Evolutionary conservation across 2,797 vertebrate genomes (phyloP).

Genomic region (Ctenopoma multispine): DNA sequence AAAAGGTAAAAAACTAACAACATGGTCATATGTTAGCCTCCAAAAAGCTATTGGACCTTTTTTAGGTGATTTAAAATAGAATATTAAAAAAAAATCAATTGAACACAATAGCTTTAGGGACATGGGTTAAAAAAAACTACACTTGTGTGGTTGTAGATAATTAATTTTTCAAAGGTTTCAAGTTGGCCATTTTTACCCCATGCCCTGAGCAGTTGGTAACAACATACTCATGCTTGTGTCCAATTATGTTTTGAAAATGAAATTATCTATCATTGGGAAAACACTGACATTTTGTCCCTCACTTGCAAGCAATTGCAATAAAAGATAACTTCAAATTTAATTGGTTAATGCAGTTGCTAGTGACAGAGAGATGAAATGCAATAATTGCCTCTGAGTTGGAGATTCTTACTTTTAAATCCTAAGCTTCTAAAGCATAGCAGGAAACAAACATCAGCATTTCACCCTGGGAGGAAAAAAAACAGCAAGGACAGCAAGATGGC

Average conservation of each 20-base stretch:
- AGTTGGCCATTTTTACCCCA: slow-evolving; percentile 40
- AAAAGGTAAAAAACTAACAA: too few species aligned
- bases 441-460: slow-evolving; percentile 82
- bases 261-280: slow-evolving; percentile 63
- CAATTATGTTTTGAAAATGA: slow-evolving; percentile 70
- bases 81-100: slow-evolving; percentile 25
- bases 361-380: slow-evolving; percentile 50
- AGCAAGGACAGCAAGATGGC: slow-evolving; percentile 81
- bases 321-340: slow-evolving; percentile 58
- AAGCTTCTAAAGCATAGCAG: slow-evolving; percentile 61
- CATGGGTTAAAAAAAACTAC: slow-evolving; percentile 4
- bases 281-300: slow-evolving; percentile 49
- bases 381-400: slow-evolving; percentile 79
- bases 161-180: slow-evolving; percentile 44
- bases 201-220: slow-evolving; percentile 30
- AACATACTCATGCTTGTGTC: slow-evolving; percentile 40
- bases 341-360: slow-evolving; percentile 61
- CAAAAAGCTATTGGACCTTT: slow-evolving; percentile 4
- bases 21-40: neutral
- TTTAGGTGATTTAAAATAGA: slow-evolving; percentile 27
- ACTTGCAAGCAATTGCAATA: slow-evolving; percentile 51
- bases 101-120: slow-evolving; percentile 30
- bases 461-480: slow-evolving; percentile 60
- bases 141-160: slow-evolving; percentile 29
- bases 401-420: slow-evolving; percentile 68